These are phyloP conservation scores for Teleiodes luculella DNA, from an alignment of 2,888 invertebrate genomes.

Conservation along the genomic window DNA sequence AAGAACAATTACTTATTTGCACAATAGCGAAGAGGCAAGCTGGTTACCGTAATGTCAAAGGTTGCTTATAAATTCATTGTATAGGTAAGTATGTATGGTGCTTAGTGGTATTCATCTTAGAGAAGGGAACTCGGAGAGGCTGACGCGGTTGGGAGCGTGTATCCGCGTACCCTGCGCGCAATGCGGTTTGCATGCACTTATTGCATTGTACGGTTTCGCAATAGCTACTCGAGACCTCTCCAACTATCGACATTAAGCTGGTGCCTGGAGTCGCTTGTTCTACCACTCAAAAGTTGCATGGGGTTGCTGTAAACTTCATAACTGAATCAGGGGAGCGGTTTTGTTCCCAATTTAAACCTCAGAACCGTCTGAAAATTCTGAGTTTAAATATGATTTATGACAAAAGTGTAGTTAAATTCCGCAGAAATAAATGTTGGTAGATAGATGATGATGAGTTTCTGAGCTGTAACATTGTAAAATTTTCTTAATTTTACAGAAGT, in stretches of 20 bases:
- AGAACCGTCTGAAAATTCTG: too few relatives aligned
- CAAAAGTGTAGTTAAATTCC: too few relatives aligned
- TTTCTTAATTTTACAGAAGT: neutral
- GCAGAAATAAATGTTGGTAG: too few relatives aligned
- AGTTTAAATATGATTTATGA: neutral
- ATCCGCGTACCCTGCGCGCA: conserved; percentile 26
- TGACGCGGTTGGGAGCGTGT: neutral
- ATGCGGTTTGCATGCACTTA: conserved; percentile 54
- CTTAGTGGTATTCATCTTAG: neutral
- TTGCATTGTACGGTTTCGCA: conserved; percentile 65
- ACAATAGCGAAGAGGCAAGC: neutral
- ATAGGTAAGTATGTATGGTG: too few relatives aligned
- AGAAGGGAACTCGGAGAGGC: conserved; percentile 7
- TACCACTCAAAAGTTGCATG: neutral
- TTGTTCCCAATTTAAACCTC: neutral
- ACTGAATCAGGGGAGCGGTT: neutral
- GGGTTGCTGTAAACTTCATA: neutral
- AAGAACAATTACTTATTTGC: neutral
- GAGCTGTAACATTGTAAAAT: too few relatives aligned
- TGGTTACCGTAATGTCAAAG: neutral
- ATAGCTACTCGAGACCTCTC: conserved; percentile 55
- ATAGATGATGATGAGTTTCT: too few relatives aligned
- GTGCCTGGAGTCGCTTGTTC: conserved; percentile 2
- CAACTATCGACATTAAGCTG: conserved; percentile 58
- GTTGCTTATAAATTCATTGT: neutral